Percentiles rank a stretch among this genome's conserved stretches.
Evolutionary conservation across 1,140 invertebrate genomes (phyloP).

Genomic region (Diachasmimorpha longicaudata): DNA sequence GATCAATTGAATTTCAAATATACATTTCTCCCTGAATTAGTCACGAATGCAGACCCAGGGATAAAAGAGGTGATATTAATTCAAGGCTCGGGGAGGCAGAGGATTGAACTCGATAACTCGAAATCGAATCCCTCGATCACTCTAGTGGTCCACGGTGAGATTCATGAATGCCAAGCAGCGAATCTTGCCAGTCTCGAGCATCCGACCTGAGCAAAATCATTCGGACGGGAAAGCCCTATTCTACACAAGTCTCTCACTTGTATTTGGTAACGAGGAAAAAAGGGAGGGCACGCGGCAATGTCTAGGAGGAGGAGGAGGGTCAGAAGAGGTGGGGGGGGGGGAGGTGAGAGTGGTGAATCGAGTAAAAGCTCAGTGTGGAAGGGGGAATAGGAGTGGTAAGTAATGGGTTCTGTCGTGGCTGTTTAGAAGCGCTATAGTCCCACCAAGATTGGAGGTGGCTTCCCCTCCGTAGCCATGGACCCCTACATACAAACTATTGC

Average conservation of each 20-base stretch:
- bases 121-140: constrained; percentile 22
- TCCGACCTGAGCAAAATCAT: constrained; percentile 44
- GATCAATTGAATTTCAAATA: constrained; percentile 23
- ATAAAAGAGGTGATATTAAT: constrained; percentile 24
- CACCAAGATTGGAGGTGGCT: constrained; percentile 49
- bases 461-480: constrained; percentile 30
- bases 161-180: constrained; percentile 24
- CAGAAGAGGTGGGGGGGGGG: too few relatives aligned
- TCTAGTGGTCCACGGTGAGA: not conserved
- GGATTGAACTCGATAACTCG: constrained; percentile 12
- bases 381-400: constrained; percentile 36
- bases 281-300: not conserved
- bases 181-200: constrained; percentile 6
- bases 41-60: not conserved
- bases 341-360: not conserved
- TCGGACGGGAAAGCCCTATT: constrained; percentile 36
- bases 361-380: not conserved
- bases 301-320: too few relatives aligned
- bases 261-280: not conserved
- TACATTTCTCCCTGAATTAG: constrained; percentile 19
- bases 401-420: constrained; percentile 50
- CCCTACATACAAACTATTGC: constrained; percentile 47
- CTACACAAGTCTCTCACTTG: not conserved
- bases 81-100: not conserved
- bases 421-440: constrained; percentile 43